Percentiles rank a stretch among this genome's conserved stretches.
Conservation (phyloP, 2,797 vertebrate species). For the Lagocephalus sceleratus region DNA sequence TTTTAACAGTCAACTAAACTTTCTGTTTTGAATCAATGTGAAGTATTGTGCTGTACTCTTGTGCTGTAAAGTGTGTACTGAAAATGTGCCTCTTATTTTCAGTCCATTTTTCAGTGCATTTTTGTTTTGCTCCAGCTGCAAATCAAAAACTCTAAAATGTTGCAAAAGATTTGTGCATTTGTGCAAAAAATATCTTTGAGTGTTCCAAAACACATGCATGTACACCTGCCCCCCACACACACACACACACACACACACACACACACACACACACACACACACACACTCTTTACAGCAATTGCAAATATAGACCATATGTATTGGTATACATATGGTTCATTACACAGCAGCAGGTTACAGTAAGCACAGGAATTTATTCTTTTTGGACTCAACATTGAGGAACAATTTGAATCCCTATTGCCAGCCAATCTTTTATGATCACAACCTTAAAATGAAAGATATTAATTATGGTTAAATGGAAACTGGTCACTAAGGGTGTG, state of each 20-base stretch:
- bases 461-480: constrained; percentile 38
- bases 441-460: constrained; percentile 8
- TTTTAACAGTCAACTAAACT: constrained; percentile 23
- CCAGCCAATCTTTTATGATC: constrained; percentile 50
- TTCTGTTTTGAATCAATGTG: constrained; percentile 26
- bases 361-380: constrained; percentile 41
- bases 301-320: too few species aligned
- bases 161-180: too few species aligned
- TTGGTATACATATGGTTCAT: too few species aligned
- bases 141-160: too few species aligned
- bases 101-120: constrained; percentile 2
- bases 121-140: constrained; percentile 3
- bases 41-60: neutral
- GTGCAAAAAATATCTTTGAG: too few species aligned
- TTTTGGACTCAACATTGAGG: constrained; percentile 29
- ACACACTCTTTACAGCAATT: constrained; percentile 30
- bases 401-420: constrained; percentile 44
- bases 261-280: constrained; percentile 5
- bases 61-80: neutral
- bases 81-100: constrained; percentile 4
- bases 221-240: too few species aligned
- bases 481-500: constrained; percentile 34
- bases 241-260: neutral
- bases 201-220: too few species aligned
- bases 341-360: too few species aligned